Evolutionary conservation across 30 jellyfish, hydroid and myxozoan species (phyloP).

Genomic region (Aurelia aurita): DNA sequence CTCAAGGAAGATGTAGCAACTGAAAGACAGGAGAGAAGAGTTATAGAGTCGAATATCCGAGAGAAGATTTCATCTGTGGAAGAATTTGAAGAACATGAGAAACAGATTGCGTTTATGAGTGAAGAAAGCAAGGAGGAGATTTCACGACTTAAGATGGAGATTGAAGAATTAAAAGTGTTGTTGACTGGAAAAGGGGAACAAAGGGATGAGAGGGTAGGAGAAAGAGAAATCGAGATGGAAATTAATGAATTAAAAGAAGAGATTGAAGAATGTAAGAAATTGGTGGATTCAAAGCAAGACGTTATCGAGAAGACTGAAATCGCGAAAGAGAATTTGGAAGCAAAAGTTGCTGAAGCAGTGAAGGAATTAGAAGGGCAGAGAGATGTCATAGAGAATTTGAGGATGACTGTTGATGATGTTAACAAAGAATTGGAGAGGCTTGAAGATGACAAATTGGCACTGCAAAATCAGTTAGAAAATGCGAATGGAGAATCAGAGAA

Average conservation of each 20-base stretch:
- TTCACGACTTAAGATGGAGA: constrained; percentile 26
- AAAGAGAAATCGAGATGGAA: background rate
- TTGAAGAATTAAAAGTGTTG: constrained; percentile 12
- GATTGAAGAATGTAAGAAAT: background rate
- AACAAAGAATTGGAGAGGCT: constrained; percentile 5
- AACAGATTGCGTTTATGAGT: constrained; percentile 28
- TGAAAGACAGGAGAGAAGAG: constrained; percentile 52
- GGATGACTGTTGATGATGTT: background rate
- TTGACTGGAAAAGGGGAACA: background rate
- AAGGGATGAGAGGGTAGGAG: constrained; percentile 2
- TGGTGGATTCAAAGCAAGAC: constrained; percentile 8
- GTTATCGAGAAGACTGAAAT: background rate
- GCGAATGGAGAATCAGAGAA: constrained; percentile 2
- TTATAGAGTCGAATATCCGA: constrained; percentile 52
- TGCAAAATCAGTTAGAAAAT: background rate
- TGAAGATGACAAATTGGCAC: constrained; percentile 14
- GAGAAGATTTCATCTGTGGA: constrained; percentile 66
- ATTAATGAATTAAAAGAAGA: background rate
- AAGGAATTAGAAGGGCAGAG: constrained; percentile 8
- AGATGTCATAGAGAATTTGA: constrained; percentile 15
- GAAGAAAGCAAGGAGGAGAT: constrained; percentile 51
- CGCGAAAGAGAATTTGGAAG: constrained; percentile 4
- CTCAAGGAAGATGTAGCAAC: constrained; percentile 40
- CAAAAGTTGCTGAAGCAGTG: background rate
- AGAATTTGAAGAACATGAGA: constrained; percentile 67